phyloP scores from a whole-genome alignment of 2,888 invertebrate species.

The Cremastinae sp. region DNA sequence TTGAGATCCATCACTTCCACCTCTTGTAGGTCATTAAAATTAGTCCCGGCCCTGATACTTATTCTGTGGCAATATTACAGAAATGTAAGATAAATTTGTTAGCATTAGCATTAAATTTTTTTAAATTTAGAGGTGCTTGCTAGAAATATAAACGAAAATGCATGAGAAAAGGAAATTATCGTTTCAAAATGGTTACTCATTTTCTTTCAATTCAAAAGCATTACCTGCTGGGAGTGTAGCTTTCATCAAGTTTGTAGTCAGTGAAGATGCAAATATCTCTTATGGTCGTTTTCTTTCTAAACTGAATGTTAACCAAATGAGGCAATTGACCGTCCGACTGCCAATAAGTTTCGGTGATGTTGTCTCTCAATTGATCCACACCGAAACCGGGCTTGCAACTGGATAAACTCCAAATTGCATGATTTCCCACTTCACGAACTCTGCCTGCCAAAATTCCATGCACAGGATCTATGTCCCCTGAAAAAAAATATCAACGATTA shows the following conservation, averaged over 20 bases:
- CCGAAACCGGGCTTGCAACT: slow-evolving; percentile 99
- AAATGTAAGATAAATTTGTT: too few species aligned
- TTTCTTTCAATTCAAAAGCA: neutral
- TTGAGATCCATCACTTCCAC: slow-evolving; percentile 95
- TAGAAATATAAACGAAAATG: slow-evolving; percentile 6
- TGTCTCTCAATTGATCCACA: slow-evolving; percentile 97
- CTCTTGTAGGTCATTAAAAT: slow-evolving; percentile 98
- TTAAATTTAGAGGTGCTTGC: too few species aligned
- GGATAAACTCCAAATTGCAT: slow-evolving; percentile 98
- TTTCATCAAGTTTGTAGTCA: slow-evolving; percentile 98
- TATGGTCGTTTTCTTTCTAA: slow-evolving; percentile 96
- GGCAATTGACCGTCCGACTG: slow-evolving; percentile 99
- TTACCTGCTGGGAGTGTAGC: slow-evolving; percentile 96
- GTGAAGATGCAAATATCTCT: slow-evolving; percentile 98
- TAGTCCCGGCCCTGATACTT: slow-evolving; percentile 95
- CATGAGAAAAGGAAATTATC: neutral
- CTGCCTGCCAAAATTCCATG: slow-evolving; percentile 84
- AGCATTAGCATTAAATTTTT: too few species aligned
- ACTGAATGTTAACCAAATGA: slow-evolving; percentile 98
- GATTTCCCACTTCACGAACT: slow-evolving; percentile 92
- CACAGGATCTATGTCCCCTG: slow-evolving; percentile 82
- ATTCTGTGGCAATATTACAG: slow-evolving; percentile 85
- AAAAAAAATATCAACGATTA: neutral
- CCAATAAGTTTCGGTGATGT: slow-evolving; percentile 99
- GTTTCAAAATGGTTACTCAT: too few species aligned